Conservation (phyloP, 1,140 invertebrate genomes). For the Drosophila pachea region DNA sequence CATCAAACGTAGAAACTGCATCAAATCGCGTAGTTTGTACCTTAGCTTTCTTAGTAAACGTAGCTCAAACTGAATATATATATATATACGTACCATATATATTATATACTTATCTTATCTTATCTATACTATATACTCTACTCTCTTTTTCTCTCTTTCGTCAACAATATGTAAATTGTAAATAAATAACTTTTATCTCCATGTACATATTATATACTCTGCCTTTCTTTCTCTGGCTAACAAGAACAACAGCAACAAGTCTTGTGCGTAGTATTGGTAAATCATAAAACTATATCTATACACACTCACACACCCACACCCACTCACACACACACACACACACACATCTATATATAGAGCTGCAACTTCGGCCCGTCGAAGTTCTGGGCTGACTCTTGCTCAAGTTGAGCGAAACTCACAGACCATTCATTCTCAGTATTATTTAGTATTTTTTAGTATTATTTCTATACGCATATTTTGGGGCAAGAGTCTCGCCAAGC, state of each 20-base stretch:
- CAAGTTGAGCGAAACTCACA: neutral
- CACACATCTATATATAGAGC: neutral
- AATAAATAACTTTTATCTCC: conserved; percentile 65
- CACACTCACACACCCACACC: conserved; percentile 1
- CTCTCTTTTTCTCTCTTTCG: conserved; percentile 36
- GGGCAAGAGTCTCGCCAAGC: neutral
- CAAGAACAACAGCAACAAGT: conserved; percentile 65
- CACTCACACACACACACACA: conserved; percentile 3
- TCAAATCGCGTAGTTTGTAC: conserved; percentile 31
- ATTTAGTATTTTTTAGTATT: too few relatives aligned
- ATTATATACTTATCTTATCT: conserved; percentile 14
- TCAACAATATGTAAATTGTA: conserved; percentile 67
- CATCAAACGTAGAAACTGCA: conserved; percentile 36
- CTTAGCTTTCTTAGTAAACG: conserved; percentile 35
- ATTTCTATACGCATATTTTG: too few relatives aligned
- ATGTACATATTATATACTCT: conserved; percentile 69
- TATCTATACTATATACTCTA: conserved; percentile 35
- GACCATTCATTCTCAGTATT: too few relatives aligned
- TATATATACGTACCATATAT: conserved; percentile 9
- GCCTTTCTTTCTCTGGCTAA: conserved; percentile 60
- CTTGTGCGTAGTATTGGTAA: conserved; percentile 71
- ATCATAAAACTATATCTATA: conserved; percentile 28
- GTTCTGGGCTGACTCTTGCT: conserved; percentile 4
- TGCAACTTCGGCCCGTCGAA: conserved; percentile 27
- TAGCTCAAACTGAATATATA: conserved; percentile 16